phyloP scores from a whole-genome alignment of 1,140 invertebrate genomes.

The Camponotus vicinus region DNA sequence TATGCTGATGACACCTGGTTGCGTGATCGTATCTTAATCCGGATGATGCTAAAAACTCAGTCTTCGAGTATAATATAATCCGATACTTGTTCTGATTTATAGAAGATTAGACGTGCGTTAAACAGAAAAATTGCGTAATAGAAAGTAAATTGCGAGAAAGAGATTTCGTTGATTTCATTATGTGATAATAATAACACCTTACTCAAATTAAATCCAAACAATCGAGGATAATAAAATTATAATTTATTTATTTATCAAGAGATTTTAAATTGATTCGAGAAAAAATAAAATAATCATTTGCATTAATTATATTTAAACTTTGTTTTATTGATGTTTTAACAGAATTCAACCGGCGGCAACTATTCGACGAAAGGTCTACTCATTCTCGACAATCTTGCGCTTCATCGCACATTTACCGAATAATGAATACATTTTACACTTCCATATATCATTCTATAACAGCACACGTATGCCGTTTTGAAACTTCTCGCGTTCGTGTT shows the following conservation, averaged over 20 bases:
- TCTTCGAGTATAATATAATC: neutral
- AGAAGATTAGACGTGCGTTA: conserved; percentile 13
- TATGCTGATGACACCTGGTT: conserved; percentile 57
- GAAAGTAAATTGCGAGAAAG: conserved; percentile 8
- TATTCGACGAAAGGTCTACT: neutral
- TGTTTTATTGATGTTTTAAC: neutral
- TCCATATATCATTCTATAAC: conserved; percentile 68
- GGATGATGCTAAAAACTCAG: conserved; percentile 41
- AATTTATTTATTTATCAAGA: neutral
- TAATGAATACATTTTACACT: conserved; percentile 13
- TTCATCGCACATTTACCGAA: conserved; percentile 4
- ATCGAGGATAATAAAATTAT: neutral
- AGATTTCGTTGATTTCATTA: neutral
- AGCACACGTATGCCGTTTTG: conserved; percentile 66
- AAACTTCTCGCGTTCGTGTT: conserved; percentile 54
- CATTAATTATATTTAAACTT: neutral
- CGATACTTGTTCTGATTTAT: conserved; percentile 9
- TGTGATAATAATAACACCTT: no score
- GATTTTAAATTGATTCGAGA: neutral
- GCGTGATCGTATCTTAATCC: conserved; percentile 48
- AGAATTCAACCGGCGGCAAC: conserved; percentile 2
- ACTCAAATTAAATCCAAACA: neutral
- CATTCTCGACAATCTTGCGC: conserved; percentile 1
- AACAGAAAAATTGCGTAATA: conserved; percentile 23
- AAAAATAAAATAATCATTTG: neutral